Base-by-base conservation (phyloP, 2,113 vertebrate genomes). In the Charina bottae region DNA sequence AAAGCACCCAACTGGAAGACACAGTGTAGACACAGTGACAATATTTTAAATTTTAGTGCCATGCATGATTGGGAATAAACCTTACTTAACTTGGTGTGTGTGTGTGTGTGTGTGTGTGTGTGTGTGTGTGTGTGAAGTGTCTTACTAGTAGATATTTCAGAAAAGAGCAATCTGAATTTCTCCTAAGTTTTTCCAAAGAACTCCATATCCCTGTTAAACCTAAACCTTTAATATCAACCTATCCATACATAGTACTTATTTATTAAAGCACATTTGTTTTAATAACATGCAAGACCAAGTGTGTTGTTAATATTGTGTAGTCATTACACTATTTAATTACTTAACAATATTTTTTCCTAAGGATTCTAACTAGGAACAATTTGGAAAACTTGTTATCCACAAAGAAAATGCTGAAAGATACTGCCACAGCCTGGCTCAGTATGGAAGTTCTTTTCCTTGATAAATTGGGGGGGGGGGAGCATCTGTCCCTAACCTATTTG, bases 361-460 rank as follows among this genome's bases (percentile, higher is more conserved):
- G 90, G 55, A 92, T 93, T 92, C 83, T 92, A 86, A 46, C 83
- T 53, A 93, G 78, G 88, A 94, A 85, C 24, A 59, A 17, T 2
- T 9, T 8, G 56, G 46, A 92, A 84, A 90, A 0, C 56, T 46
- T 46, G 83, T 84, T 55, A 6, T 33, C 62, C 85, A 94, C 60
- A 83, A 85, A 94, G 89, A 93, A 96, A 96, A 95, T 10, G 87
- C 96, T 96, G 97, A 96, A 96, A 95, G 91, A 94, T 89, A 96
- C 93, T 95, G 96, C 96, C 97, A 92, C 94, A 6, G 95, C 93
- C 96, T 96, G 97, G 96, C 72, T 93, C 78, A 13, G 78, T 85
- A 37, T 88, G 95, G 95, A 96, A 96, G 87, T 93, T 96, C 94
- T 94, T 91, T 85, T 89, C 64, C 95, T 24, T 2, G 2, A 56